Conservation (phyloP, 2,113 vertebrate species). For the Hemiscyllium ocellatum region DNA sequence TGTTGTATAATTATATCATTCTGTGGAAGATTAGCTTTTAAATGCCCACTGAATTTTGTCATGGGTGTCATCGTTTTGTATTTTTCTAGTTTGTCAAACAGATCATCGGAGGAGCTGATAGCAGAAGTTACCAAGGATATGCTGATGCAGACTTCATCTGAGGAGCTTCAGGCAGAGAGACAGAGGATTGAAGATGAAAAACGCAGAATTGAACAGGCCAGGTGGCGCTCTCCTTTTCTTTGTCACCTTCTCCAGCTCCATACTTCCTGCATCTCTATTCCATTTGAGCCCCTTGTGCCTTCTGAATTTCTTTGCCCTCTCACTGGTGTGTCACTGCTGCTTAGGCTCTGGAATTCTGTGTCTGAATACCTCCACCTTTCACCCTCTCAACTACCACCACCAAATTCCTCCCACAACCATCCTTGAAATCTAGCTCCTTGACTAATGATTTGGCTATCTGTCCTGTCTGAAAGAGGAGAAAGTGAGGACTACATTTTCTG, state of each 20-base stretch:
- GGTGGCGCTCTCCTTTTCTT: slow-evolving; percentile 46
- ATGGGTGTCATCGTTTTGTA: background rate
- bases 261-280: background rate
- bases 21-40: background rate
- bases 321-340: background rate
- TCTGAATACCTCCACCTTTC: background rate
- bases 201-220: slow-evolving; percentile 68
- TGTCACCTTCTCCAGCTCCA: background rate
- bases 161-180: slow-evolving; percentile 55
- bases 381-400: background rate
- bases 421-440: background rate
- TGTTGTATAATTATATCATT: background rate
- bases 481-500: too few species aligned
- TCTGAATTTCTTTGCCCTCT: background rate
- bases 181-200: slow-evolving; percentile 65
- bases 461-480: background rate
- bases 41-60: background rate
- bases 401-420: too few species aligned
- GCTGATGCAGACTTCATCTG: slow-evolving; percentile 55
- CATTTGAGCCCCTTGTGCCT: background rate
- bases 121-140: slow-evolving; percentile 58
- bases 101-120: slow-evolving; percentile 59
- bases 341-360: background rate
- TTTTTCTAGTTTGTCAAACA: slow-evolving; percentile 59
- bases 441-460: background rate